Base-by-base conservation (phyloP, 2,113 vertebrate genomes). In the Connochaetes taurinus region DNA sequence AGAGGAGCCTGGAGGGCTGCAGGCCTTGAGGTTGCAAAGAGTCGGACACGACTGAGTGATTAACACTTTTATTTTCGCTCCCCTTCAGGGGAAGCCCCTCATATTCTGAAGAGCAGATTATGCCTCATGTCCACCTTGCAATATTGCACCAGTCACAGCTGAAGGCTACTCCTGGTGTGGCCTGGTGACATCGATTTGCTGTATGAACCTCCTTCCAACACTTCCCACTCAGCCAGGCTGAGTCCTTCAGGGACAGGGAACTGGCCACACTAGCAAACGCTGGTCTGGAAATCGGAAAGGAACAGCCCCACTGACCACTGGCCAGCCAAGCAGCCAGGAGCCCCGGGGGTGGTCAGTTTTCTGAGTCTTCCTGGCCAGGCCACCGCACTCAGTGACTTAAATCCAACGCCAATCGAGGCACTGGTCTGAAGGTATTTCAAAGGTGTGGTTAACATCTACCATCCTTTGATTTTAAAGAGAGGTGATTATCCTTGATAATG, bases 101-200 rank as follows among this genome's bases (percentile, higher is more conserved):
- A 1, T 23, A 57, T 7, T 12, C 58, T 9, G 62, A 11, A 58
- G 57, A 43, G n/a, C 45, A 62, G 74, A 25, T 9, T 13, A 31
- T 1, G 45, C 60, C 57, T 43, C 21, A 16, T n/a, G 16, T 7
- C 14, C 45, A 45, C 5, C 4, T 14, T 14, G 17, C 9, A 3
- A 7, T 21, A 7, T 21, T 43, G 55, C 43, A 14, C 1, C 4
- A 10, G 27, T 45, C 45, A 21, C 60, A 84, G 78, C 25, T 25
- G 4, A n/a, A 21, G 50, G 33, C 33, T 1, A 6, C 3, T 27
- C 29, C 84, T 52, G 31, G 29, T 4, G 7, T 71, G 64, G 81
- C 1, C 45, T 36, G 19, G n/a, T 36, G 67, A 71, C 25, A 36
- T 1, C 0, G 0, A 17, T 6, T 13, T 7, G 57, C 16, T 6